phyloP scores from a whole-genome alignment of 64 coral and sea anemone species.

The Stichodactyla mertensii region DNA sequence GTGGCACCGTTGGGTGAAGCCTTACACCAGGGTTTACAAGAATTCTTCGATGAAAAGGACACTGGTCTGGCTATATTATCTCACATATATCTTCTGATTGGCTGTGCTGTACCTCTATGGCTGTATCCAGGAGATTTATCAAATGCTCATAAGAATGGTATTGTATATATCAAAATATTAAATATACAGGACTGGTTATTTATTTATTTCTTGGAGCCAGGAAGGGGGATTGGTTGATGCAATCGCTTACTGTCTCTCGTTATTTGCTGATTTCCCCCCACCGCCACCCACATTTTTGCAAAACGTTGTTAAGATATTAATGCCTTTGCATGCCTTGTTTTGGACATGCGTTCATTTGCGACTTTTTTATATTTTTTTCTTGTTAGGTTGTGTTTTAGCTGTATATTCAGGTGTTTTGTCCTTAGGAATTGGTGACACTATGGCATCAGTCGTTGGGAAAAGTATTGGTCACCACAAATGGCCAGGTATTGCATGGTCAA shows the following conservation, averaged over 20 bases:
- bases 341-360: no score
- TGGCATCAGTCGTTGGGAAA: conserved; percentile 81
- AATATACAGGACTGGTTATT: no score
- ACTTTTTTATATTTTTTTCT: neutral
- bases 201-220: no score
- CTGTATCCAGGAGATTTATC: conserved; percentile 59
- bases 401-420: conserved; percentile 88
- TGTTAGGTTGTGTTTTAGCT: neutral
- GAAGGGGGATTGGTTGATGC: no score
- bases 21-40: conserved; percentile 45
- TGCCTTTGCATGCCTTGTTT: no score
- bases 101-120: conserved; percentile 83
- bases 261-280: no score
- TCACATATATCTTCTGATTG: conserved; percentile 79
- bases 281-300: no score
- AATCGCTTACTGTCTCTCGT: no score
- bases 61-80: conserved; percentile 80
- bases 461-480: conserved; percentile 65
- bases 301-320: no score
- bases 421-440: conserved; percentile 85
- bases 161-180: neutral
- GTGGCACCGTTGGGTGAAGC: conserved; percentile 61
- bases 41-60: conserved; percentile 83
- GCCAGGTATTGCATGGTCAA: conserved; percentile 37
- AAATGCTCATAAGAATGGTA: neutral